Evolutionary conservation across 2,888 invertebrate genomes (phyloP).

Genomic region (Stictocephala bisonia): DNA sequence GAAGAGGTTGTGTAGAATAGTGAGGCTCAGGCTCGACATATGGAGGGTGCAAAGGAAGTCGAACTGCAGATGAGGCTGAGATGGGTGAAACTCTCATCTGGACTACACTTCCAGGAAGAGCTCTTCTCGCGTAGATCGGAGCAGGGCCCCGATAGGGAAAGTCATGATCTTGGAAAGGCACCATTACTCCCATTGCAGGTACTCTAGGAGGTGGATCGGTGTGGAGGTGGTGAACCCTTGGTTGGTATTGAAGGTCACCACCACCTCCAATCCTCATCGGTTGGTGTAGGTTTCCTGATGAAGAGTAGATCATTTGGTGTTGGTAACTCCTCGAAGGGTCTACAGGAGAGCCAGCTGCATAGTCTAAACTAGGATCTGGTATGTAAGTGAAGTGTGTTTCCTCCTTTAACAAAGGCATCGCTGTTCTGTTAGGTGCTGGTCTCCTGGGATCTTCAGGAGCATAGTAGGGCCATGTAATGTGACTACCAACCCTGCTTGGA

Average conservation of each 20-base stretch:
- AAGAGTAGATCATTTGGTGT: slow-evolving; percentile 43
- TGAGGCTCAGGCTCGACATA: slow-evolving; percentile 53
- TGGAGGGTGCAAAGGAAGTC: slow-evolving; percentile 43
- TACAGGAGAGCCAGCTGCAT: slow-evolving; percentile 34
- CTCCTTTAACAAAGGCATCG: slow-evolving; percentile 42
- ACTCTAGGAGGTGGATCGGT: slow-evolving; percentile 46
- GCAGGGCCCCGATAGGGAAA: slow-evolving; percentile 34
- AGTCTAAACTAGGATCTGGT: slow-evolving; percentile 43
- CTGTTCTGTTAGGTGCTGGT: slow-evolving; percentile 28
- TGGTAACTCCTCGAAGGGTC: slow-evolving; percentile 42
- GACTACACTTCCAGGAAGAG: slow-evolving; percentile 50
- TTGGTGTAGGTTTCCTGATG: slow-evolving; percentile 46
- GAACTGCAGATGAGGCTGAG: slow-evolving; percentile 39
- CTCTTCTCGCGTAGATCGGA: slow-evolving; percentile 46
- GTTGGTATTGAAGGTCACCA: slow-evolving; percentile 41
- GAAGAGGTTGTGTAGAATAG: slow-evolving; percentile 54
- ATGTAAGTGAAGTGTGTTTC: slow-evolving; percentile 43
- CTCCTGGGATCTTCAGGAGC: slow-evolving; percentile 61
- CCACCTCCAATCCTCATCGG: slow-evolving; percentile 49
- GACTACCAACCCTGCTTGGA: slow-evolving; percentile 58
- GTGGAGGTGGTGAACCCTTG: slow-evolving; percentile 29
- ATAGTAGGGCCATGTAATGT: slow-evolving; percentile 76
- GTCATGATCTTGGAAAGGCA: slow-evolving; percentile 44
- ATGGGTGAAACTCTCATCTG: slow-evolving; percentile 56
- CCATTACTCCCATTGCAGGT: slow-evolving; percentile 48